Percentiles rank a stretch among this genome's conserved stretches.
Evolutionary conservation across 2,888 invertebrate genomes (phyloP).

Genomic region (Zeuzera pyrina): DNA sequence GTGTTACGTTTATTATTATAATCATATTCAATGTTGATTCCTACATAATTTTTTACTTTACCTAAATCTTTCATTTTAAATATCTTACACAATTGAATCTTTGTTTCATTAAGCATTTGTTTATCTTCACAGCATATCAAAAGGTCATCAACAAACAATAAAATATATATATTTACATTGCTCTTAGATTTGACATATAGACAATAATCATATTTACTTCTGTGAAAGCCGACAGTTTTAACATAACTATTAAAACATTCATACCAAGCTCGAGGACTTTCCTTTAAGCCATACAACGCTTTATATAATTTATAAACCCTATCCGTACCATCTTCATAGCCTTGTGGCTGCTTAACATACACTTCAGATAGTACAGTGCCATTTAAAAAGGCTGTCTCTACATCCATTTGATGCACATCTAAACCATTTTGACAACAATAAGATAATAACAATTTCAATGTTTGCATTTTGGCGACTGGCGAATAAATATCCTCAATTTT

Average conservation of each 20-base stretch:
- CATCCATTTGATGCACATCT: conserved; percentile 8
- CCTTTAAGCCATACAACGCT: too few species aligned
- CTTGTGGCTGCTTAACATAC: conserved; percentile 5
- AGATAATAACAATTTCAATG: conserved; percentile 4
- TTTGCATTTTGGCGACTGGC: conserved; percentile 7
- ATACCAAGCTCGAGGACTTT: conserved; percentile 8
- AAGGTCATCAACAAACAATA: conserved; percentile 3
- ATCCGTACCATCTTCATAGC: conserved; percentile 3
- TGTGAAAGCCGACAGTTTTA: conserved; percentile 1
- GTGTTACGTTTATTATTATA: background rate
- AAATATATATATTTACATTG: background rate
- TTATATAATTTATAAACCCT: too few species aligned
- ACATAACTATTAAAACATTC: conserved; percentile 5
- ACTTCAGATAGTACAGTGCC: conserved; percentile 6
- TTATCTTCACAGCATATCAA: conserved; percentile 1
- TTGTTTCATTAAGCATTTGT: background rate
- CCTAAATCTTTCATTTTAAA: conserved; percentile 2
- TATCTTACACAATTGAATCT: conserved; percentile 1
- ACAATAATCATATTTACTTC: conserved; percentile 3
- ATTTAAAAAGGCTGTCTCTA: conserved; percentile 10
- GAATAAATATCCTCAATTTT: background rate
- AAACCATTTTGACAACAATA: conserved; percentile 2
- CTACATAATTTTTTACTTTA: conserved; percentile 4
- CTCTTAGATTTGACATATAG: conserved; percentile 1
- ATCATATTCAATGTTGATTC: conserved; percentile 2